Conservation (phyloP, 2,888 invertebrate species). For the Dastarcus helophoroides region DNA sequence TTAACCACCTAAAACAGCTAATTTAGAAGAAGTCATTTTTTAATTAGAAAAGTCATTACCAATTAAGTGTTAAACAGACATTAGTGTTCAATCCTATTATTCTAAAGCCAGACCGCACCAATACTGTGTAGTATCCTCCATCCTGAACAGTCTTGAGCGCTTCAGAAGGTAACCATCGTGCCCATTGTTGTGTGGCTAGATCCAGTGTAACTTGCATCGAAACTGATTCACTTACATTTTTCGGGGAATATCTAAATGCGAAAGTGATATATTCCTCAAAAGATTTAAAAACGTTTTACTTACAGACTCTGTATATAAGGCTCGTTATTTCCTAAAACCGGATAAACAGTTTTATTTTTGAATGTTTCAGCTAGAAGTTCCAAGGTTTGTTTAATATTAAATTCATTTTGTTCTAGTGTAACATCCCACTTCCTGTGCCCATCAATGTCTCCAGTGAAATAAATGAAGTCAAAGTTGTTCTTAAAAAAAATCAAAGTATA, state of each 20-base stretch:
- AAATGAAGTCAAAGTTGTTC: constrained; percentile 50
- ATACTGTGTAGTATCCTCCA: constrained; percentile 66
- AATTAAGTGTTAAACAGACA: constrained; percentile 61
- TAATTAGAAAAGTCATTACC: constrained; percentile 41
- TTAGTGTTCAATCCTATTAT: constrained; percentile 71
- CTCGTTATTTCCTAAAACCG: constrained; percentile 61
- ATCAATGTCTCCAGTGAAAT: constrained; percentile 79
- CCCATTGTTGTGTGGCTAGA: constrained; percentile 57
- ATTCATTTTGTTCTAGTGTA: constrained; percentile 48
- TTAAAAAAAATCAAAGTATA: no score
- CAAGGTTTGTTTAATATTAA: constrained; percentile 35
- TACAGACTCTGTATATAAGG: constrained; percentile 70
- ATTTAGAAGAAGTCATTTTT: no score
- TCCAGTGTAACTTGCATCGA: constrained; percentile 65
- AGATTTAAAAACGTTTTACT: no score
- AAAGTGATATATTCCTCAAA: no score
- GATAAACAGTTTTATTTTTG: constrained; percentile 40
- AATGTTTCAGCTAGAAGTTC: constrained; percentile 4
- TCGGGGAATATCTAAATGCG: constrained; percentile 27
- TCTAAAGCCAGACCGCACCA: constrained; percentile 55
- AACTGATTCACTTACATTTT: constrained; percentile 25
- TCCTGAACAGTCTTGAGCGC: constrained; percentile 46
- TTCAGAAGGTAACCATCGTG: constrained; percentile 51
- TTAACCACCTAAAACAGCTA: constrained; percentile 26
- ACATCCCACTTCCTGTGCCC: constrained; percentile 85